Base-by-base conservation (phyloP, 2,797 vertebrate genomes). In the Amphiprion clarkii region DNA sequence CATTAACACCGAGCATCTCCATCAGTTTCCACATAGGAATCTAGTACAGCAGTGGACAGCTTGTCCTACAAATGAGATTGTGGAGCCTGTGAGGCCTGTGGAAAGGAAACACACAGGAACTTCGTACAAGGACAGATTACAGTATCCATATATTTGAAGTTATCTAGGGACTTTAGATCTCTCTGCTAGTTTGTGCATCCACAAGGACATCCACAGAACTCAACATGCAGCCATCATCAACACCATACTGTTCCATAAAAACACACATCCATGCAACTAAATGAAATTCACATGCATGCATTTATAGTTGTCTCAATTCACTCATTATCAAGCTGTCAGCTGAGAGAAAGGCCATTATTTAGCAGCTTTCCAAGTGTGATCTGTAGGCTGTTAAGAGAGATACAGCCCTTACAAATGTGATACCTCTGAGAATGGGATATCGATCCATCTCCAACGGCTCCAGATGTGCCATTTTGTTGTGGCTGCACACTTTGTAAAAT, bases 401-500 rank as follows among this genome's bases (percentile, higher is more conserved):
- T 33, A 31, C 46, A 53, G 53, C n/a, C 57, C n/a, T 71, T 81
- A 70, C 51, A 61, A 80, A 86, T 49, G 21, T 2, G 12, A 51
- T 73, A 67, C 74, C 80, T 82, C 68, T 69, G 82, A 82, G 77
- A 83, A 87, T 82, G 78, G 57, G 68, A 67, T 88, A 92, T 91
- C 48, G 83, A 90, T 90, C 77, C 16, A 74, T 84, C 77, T 79
- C 71, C 65, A 58, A 25, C n/a, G 60, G 79, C 87, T 90, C 83
- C 86, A 89, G 67, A 91, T 91, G 85, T 92, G 89, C 82, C 83
- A 85, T 83, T 85, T 83, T 86, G 83, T 86, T 76, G 75, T 78
- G 87, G 84, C 86, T 86, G 82, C 75, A 68, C 44, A 60, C 78
- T 88, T 74, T 82, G 81, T 76, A 74, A 82, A 83, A 81, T 89